Evolutionary conservation across 2,797 vertebrate species (phyloP).

Genomic region (Sparus aurata): DNA sequence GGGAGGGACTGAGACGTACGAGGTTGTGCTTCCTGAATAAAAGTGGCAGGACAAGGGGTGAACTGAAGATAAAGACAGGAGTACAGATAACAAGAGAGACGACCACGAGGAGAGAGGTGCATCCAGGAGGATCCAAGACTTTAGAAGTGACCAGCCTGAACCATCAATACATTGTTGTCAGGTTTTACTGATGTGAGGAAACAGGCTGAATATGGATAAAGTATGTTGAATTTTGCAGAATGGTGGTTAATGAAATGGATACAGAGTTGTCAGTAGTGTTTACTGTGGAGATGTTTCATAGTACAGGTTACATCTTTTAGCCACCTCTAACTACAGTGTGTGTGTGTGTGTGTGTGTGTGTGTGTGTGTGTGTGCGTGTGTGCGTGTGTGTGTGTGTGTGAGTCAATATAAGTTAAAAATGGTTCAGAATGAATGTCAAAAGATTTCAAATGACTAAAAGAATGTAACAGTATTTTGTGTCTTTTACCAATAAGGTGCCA

Average conservation of each 20-base stretch:
- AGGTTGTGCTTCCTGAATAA: conserved; percentile 66
- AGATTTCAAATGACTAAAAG: conserved; percentile 30
- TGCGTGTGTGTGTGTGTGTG: not conserved
- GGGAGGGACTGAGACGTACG: conserved; percentile 39
- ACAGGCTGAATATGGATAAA: not conserved
- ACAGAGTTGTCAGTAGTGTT: not conserved
- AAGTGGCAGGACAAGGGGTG: not conserved
- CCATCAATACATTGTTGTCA: not conserved
- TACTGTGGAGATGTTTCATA: not conserved
- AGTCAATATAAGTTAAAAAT: not conserved
- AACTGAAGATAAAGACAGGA: conserved; percentile 6
- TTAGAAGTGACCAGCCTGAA: not conserved
- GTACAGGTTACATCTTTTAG: not conserved
- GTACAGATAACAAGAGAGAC: not conserved
- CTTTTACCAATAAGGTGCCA: not conserved
- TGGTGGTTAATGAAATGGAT: not conserved
- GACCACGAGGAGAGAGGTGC: not conserved
- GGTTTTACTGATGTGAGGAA: conserved; percentile 16
- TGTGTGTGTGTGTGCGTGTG: no score
- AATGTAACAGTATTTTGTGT: conserved; percentile 31
- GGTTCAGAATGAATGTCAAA: conserved; percentile 11
- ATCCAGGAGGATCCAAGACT: not conserved
- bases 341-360: not conserved
- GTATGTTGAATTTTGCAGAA: not conserved
- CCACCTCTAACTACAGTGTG: not conserved